Conservation (phyloP, 2,113 vertebrate genomes). For the Dipodomys merriami region DNA sequence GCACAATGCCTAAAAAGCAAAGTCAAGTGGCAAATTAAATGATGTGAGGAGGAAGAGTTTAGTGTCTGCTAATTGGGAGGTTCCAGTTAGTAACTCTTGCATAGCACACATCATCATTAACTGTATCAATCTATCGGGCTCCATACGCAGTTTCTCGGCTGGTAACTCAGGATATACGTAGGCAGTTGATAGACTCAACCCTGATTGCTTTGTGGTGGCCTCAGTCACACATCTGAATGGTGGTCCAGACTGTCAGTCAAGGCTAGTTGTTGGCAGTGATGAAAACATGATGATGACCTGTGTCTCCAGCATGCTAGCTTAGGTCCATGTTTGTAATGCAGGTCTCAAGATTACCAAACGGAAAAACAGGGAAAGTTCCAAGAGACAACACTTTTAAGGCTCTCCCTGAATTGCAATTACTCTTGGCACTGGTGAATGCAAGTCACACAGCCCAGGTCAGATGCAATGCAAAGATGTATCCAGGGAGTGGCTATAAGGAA, state of each 20-base stretch:
- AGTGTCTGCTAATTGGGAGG: not conserved
- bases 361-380: not conserved
- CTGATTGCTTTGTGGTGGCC: not conserved
- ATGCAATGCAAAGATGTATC: not conserved
- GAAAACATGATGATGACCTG: not conserved
- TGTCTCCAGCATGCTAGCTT: not conserved
- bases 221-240: not conserved
- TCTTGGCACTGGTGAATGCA: not conserved
- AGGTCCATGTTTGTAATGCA: not conserved
- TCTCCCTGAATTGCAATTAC: not conserved
- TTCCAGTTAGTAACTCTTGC: not conserved
- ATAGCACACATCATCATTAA: not conserved
- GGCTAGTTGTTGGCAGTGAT: not conserved
- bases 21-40: not conserved
- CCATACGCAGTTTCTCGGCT: not conserved
- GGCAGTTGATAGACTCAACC: not conserved
- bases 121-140: not conserved
- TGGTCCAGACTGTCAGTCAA: not conserved
- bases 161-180: not conserved
- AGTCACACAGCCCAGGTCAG: not conserved
- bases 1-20: not conserved
- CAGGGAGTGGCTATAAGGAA: not conserved
- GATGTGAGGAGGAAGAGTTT: not conserved
- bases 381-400: not conserved
- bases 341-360: not conserved